Percentiles rank a stretch among this genome's conserved stretches.
Evolutionary conservation across 2,888 invertebrate genomes (phyloP).

Genomic region (Axea sp.): DNA sequence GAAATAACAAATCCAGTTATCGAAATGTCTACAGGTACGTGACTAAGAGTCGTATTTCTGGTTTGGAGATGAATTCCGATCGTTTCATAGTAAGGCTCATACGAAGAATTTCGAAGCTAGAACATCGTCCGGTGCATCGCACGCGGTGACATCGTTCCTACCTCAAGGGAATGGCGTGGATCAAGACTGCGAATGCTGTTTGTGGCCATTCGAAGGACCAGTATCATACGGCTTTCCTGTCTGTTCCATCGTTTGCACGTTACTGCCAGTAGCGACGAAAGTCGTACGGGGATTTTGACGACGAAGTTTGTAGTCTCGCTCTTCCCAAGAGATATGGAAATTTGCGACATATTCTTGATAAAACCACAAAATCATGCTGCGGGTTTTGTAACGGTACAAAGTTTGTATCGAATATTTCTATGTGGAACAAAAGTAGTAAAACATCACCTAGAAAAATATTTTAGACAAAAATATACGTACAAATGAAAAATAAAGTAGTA

Average conservation of each 20-base stretch:
- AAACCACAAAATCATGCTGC: slow-evolving; percentile 34
- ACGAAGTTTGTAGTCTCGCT: slow-evolving; percentile 25
- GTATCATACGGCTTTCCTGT: slow-evolving; percentile 40
- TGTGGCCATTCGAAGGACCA: slow-evolving; percentile 40
- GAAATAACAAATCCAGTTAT: slow-evolving; percentile 11
- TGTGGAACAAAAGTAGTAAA: background rate
- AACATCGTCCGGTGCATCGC: slow-evolving; percentile 26
- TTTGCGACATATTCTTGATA: slow-evolving; percentile 29
- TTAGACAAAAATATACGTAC: background rate
- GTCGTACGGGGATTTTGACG: slow-evolving; percentile 31
- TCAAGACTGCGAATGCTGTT: slow-evolving; percentile 38
- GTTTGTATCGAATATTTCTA: slow-evolving; percentile 26
- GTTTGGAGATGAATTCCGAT: slow-evolving; percentile 33
- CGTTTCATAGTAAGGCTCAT: slow-evolving; percentile 18
- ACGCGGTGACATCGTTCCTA: slow-evolving; percentile 30
- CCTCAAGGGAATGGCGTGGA: slow-evolving; percentile 38
- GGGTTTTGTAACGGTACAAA: slow-evolving; percentile 27
- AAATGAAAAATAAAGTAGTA: background rate
- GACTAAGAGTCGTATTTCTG: slow-evolving; percentile 16
- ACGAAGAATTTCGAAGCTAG: slow-evolving; percentile 30
- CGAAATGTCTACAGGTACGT: slow-evolving; percentile 17
- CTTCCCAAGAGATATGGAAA: slow-evolving; percentile 45
- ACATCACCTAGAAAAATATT: slow-evolving; percentile 5
- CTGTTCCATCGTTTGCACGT: slow-evolving; percentile 33
- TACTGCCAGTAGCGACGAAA: slow-evolving; percentile 23